Percentiles rank a stretch among this genome's conserved stretches.
These are phyloP conservation scores for Tipula confusa DNA, from an alignment of 2,888 invertebrate species.

Conservation along the genomic window DNA sequence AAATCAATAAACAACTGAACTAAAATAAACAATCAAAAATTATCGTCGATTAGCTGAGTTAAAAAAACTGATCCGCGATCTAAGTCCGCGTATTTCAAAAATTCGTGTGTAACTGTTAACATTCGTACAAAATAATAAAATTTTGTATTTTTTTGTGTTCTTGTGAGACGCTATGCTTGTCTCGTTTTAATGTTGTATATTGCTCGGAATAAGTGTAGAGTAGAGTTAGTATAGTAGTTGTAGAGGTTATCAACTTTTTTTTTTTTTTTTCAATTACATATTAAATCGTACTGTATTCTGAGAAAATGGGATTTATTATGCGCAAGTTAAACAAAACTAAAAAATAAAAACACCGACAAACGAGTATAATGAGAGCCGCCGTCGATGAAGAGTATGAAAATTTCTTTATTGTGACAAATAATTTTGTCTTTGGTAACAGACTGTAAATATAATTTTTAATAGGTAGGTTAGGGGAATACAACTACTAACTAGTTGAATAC, in stretches of 20 bases:
- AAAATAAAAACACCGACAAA: not conserved
- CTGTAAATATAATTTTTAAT: not conserved
- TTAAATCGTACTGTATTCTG: not conserved
- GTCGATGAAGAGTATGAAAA: not conserved
- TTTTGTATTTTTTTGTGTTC: not conserved
- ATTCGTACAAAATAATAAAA: not conserved
- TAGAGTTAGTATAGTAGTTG: not conserved
- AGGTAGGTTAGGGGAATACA: not conserved
- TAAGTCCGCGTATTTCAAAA: slow-evolving; percentile 6
- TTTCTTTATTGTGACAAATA: not conserved
- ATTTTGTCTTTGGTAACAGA: not conserved
- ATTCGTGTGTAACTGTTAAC: slow-evolving; percentile 20
- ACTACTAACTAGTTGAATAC: not conserved
- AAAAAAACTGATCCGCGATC: not conserved
- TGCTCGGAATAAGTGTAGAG: not conserved
- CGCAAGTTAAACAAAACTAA: not conserved
- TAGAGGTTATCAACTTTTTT: slow-evolving; percentile 12
- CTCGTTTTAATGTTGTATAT: not conserved
- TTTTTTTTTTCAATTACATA: not conserved
- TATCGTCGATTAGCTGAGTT: not conserved
- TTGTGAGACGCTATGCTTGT: not conserved
- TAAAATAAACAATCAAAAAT: not conserved
- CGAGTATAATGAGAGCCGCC: not conserved
- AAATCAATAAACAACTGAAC: not conserved
- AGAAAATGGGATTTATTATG: not conserved